phyloP scores from a whole-genome alignment of 2,797 vertebrate genomes.

The Lutjanus argentimaculatus region DNA sequence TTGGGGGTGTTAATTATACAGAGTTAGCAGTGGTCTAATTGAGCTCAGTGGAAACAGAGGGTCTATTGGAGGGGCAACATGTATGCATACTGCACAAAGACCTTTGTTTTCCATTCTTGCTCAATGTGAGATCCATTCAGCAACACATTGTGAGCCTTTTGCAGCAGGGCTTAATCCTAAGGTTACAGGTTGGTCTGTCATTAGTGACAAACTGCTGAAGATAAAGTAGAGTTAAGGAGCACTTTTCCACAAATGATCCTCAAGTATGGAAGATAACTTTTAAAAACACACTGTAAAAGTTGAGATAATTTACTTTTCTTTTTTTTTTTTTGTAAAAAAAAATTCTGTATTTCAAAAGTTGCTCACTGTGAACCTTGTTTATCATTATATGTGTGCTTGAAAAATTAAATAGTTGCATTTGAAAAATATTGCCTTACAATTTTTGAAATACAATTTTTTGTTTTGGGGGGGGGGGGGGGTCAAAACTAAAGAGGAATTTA shows the following conservation, averaged over 20 bases:
- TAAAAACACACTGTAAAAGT: too few species aligned
- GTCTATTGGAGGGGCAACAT: constrained; percentile 67
- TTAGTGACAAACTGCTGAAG: not conserved
- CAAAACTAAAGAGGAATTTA: too few species aligned
- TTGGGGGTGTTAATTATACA: constrained; percentile 90
- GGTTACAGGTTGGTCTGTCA: not conserved
- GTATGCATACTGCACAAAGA: constrained; percentile 64
- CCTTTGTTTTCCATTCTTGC: constrained; percentile 63
- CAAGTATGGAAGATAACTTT: not conserved
- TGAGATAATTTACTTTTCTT: too few species aligned
- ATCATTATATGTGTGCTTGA: too few species aligned
- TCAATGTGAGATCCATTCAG: constrained; percentile 44
- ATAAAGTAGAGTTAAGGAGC: not conserved
- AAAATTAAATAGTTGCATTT: too few species aligned
- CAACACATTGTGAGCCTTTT: constrained; percentile 30
- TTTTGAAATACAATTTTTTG: too few species aligned
- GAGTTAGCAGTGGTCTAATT: constrained; percentile 81
- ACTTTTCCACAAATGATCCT: constrained; percentile 3
- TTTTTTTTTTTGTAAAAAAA: too few species aligned
- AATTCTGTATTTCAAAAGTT: too few species aligned
- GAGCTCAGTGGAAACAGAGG: constrained; percentile 80
- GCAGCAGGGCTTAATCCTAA: constrained; percentile 9
- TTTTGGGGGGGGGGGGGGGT: too few species aligned
- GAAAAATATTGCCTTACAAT: too few species aligned
- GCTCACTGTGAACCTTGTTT: too few species aligned